Percentiles rank a stretch among this genome's conserved stretches.
Conservation (phyloP, 2,888 invertebrate genomes). For the Aphodius sticticus region DNA sequence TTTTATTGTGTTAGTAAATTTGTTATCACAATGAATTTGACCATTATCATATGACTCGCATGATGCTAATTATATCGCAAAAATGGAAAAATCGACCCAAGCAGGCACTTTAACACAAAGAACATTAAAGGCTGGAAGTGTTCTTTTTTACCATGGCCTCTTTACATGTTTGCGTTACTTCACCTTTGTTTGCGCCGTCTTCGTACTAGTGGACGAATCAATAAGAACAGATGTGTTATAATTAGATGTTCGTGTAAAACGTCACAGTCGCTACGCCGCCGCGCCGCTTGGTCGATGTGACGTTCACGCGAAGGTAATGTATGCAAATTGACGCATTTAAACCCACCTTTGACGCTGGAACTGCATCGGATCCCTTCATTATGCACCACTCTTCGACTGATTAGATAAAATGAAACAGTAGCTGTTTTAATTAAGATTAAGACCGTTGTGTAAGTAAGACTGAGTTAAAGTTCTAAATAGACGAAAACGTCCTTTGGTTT, state of each 20-base stretch:
- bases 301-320: background rate
- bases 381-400: background rate
- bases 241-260: background rate
- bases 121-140: background rate
- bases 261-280: background rate
- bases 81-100: no score
- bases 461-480: no score
- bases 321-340: background rate
- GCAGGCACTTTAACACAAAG: background rate
- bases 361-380: background rate
- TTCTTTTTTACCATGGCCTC: background rate
- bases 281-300: background rate
- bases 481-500: no score
- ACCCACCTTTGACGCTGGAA: background rate
- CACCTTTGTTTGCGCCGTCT: background rate
- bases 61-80: no score
- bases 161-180: background rate
- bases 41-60: no score
- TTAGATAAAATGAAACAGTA: background rate
- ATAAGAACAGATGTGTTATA: constrained; percentile 4
- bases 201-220: background rate
- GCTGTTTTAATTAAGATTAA: background rate
- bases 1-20: no score
- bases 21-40: no score
- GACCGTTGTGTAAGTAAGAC: background rate